These are phyloP conservation scores for Paedocypris micromegethes DNA, from an alignment of 2,797 vertebrate species.

Conservation along the genomic window DNA sequence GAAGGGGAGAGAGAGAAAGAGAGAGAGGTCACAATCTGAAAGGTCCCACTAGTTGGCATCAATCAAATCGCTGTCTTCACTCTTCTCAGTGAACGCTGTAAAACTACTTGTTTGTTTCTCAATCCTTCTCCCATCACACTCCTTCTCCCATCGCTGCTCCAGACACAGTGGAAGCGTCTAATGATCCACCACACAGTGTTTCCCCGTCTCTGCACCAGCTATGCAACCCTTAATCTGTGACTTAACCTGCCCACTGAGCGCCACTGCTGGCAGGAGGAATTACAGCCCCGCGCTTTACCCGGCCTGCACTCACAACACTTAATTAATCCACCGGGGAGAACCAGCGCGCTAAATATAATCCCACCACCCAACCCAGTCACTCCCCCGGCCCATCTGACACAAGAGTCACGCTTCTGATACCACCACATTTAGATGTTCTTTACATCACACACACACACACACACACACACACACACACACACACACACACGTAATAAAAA, in stretches of 20 bases:
- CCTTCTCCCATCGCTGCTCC: conserved; percentile 22
- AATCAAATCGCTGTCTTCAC: conserved; percentile 28
- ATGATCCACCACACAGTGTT: conserved; percentile 50
- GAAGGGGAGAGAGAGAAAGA: no score
- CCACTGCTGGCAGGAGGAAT: conserved; percentile 50
- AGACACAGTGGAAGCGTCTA: conserved; percentile 49
- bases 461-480: no score
- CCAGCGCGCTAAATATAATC: conserved; percentile 48
- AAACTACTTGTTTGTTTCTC: conserved; percentile 38
- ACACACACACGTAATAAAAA: no score
- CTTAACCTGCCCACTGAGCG: conserved; percentile 53
- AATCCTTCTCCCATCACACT: conserved; percentile 27
- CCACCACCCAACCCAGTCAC: conserved; percentile 33
- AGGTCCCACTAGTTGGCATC: conserved; percentile 42
- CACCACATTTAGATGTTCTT: conserved; percentile 27
- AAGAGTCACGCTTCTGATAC: conserved; percentile 30
- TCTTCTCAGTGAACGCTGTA: conserved; percentile 34
- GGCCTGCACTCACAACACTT: conserved; percentile 48
- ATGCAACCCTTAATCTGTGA: conserved; percentile 55
- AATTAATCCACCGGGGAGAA: conserved; percentile 56
- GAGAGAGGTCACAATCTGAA: no score
- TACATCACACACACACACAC: no score
- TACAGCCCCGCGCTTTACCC: conserved; percentile 48
- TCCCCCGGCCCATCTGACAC: conserved; percentile 22
- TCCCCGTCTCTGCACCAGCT: conserved; percentile 44